These are phyloP conservation scores for Amiota mariae DNA, from an alignment of 2,888 invertebrate species.

Conservation along the genomic window DNA sequence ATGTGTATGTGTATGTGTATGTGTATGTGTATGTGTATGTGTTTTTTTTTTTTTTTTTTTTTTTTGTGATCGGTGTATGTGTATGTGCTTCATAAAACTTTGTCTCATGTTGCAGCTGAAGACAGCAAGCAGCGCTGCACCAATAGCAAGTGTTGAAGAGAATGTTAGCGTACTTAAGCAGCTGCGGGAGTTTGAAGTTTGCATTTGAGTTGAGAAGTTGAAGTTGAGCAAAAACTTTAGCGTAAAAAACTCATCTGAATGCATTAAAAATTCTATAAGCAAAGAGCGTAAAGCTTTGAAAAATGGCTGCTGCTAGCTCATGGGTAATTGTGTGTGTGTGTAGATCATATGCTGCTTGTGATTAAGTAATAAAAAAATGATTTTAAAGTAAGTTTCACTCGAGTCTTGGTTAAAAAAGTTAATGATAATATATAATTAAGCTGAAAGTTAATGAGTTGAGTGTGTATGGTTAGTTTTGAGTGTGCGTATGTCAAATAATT, in stretches of 20 bases:
- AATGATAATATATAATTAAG: conserved; percentile 13
- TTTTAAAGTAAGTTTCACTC: conserved; percentile 50
- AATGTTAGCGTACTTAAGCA: background rate
- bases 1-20: no score
- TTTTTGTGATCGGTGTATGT: no score
- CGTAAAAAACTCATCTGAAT: conserved; percentile 32
- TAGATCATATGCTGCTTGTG: conserved; percentile 56
- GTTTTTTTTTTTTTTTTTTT: no score
- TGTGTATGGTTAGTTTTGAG: background rate
- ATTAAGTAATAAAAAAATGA: conserved; percentile 66
- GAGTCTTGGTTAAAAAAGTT: background rate
- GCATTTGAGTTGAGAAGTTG: conserved; percentile 54
- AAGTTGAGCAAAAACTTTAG: conserved; percentile 34
- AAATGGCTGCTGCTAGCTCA: background rate
- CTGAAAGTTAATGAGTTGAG: background rate
- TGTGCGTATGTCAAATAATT: background rate
- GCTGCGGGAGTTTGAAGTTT: conserved; percentile 16
- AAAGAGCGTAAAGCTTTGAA: background rate
- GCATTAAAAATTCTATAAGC: conserved; percentile 61
- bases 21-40: no score
- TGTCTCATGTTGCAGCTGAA: conserved; percentile 13
- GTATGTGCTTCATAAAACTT: conserved; percentile 2
- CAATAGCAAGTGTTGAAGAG: background rate
- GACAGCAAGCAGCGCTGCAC: background rate
- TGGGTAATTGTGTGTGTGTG: conserved; percentile 27